Conservation (phyloP, 2,797 vertebrate genomes). For the Falco columbarius region DNA sequence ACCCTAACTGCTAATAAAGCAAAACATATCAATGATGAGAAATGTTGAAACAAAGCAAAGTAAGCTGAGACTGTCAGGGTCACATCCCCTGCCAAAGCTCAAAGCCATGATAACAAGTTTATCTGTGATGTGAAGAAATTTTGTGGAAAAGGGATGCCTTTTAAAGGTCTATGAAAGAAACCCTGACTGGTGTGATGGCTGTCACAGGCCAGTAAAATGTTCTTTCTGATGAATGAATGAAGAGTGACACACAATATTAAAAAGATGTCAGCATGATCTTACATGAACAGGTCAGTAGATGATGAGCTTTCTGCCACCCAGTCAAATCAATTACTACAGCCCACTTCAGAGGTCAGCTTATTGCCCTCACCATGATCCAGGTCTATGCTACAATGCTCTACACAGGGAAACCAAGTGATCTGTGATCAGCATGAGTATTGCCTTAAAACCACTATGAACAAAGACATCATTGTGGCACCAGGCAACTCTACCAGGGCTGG, state of each 20-base stretch:
- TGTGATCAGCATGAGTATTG: fast-evolving
- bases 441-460: neutral
- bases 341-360: neutral
- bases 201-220: neutral
- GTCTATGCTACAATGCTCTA: neutral
- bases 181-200: neutral
- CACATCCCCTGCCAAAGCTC: neutral
- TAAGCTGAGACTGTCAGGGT: neutral
- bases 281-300: neutral
- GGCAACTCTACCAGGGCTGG: neutral
- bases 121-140: neutral
- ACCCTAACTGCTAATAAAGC: neutral
- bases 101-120: neutral
- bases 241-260: neutral
- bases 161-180: neutral
- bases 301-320: neutral
- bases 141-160: neutral
- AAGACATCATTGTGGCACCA: neutral
- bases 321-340: constrained; percentile 3
- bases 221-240: neutral
- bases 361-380: neutral
- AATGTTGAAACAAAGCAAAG: neutral
- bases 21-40: neutral
- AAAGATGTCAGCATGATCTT: neutral
- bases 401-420: fast-evolving